Percentiles rank a stretch among this genome's conserved stretches.
Evolutionary conservation across 2,888 invertebrate genomes (phyloP).

Genomic region (Stenchaetothrips biformis): DNA sequence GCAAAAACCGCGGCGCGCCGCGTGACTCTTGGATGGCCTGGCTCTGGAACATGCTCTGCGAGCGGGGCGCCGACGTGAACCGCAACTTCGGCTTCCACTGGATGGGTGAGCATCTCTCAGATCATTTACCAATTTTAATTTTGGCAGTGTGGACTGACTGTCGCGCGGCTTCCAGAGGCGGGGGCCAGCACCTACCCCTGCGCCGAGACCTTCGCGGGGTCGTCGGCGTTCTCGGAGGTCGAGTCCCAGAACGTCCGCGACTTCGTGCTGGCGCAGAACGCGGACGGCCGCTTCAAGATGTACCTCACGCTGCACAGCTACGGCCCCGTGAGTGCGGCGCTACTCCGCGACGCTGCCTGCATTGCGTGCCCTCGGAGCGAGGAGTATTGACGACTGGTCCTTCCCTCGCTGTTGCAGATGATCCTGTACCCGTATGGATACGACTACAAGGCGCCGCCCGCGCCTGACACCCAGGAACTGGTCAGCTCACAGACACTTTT

Average conservation of each 20-base stretch:
- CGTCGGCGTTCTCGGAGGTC: conserved; percentile 52
- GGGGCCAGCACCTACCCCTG: conserved; percentile 51
- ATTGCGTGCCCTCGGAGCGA: background rate
- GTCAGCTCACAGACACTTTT: background rate
- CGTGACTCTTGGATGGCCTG: background rate
- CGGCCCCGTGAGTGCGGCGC: conserved; percentile 24
- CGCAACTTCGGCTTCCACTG: conserved; percentile 68
- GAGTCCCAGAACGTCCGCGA: conserved; percentile 49
- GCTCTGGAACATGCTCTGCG: conserved; percentile 3
- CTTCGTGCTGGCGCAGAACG: conserved; percentile 42
- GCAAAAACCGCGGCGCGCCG: background rate
- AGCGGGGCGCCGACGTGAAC: conserved; percentile 68
- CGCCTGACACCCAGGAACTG: conserved; percentile 4
- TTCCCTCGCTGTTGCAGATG: conserved; percentile 50
- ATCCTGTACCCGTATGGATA: conserved; percentile 85
- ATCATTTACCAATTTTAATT: background rate
- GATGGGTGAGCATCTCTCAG: conserved; percentile 44
- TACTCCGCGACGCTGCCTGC: background rate
- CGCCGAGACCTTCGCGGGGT: conserved; percentile 52
- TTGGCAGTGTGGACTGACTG: background rate
- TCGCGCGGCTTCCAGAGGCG: conserved; percentile 36
- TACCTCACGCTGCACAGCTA: conserved; percentile 32
- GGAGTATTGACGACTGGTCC: background rate
- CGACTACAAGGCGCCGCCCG: conserved; percentile 50
- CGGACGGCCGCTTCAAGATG: conserved; percentile 25